phyloP scores from a whole-genome alignment of 1,140 invertebrate species.

The Drosophila hydei region DNA sequence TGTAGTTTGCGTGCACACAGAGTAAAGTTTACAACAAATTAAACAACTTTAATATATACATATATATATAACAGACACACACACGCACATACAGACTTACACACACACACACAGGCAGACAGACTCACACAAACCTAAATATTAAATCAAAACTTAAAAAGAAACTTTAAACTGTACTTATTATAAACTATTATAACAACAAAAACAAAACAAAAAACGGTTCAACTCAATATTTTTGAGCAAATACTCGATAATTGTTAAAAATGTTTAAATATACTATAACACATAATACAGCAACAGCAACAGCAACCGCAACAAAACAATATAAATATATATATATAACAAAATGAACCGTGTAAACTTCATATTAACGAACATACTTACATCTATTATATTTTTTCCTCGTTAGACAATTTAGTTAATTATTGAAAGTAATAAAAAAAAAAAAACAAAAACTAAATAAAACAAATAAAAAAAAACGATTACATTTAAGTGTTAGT shows the following conservation, averaged over 20 bases:
- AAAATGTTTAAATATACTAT: slow-evolving; percentile 47
- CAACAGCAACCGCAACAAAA: slow-evolving; percentile 42
- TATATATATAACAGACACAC: slow-evolving; percentile 21
- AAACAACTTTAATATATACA: slow-evolving; percentile 40
- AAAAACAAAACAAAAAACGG: slow-evolving; percentile 42
- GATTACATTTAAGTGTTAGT: slow-evolving; percentile 79
- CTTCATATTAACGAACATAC: slow-evolving; percentile 43
- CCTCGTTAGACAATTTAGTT: slow-evolving; percentile 83
- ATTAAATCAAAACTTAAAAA: slow-evolving; percentile 66
- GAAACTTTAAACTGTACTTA: slow-evolving; percentile 63
- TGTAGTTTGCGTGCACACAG: slow-evolving; percentile 36
- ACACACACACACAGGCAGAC: slow-evolving; percentile 32
- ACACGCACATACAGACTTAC: slow-evolving; percentile 25
- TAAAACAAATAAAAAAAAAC: slow-evolving; percentile 27
- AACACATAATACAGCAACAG: slow-evolving; percentile 45
- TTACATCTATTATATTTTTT: slow-evolving; percentile 67
- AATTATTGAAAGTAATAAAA: slow-evolving; percentile 69
- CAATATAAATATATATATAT: slow-evolving; percentile 27
- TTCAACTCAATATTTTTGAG: slow-evolving; percentile 73
- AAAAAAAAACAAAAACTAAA: slow-evolving; percentile 29
- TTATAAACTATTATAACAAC: slow-evolving; percentile 43
- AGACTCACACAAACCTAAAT: slow-evolving; percentile 17
- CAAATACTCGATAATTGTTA: slow-evolving; percentile 80
- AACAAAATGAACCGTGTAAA: slow-evolving; percentile 39
- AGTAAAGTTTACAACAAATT: slow-evolving; percentile 16